Evolutionary conservation across 2,113 vertebrate species (phyloP).

Genomic region (Ageneiosus marmoratus): DNA sequence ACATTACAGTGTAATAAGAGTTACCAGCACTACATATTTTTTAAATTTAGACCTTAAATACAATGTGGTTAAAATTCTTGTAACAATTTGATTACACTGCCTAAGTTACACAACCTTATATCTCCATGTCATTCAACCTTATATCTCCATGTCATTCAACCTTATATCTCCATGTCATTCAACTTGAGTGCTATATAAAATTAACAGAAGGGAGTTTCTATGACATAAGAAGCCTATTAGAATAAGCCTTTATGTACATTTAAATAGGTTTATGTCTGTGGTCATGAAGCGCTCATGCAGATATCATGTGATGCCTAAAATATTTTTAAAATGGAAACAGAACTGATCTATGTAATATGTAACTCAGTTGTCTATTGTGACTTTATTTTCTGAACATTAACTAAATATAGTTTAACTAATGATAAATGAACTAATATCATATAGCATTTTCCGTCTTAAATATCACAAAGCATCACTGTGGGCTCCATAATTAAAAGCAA

Average conservation of each 20-base stretch:
- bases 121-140: too few relatives aligned
- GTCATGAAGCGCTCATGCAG: background rate
- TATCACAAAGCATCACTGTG: background rate
- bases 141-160: background rate
- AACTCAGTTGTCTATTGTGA: background rate
- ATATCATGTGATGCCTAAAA: background rate
- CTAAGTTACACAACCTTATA: too few relatives aligned
- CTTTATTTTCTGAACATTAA: background rate
- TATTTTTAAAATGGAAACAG: background rate
- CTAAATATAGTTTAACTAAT: background rate
- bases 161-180: background rate
- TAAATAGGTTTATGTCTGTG: background rate
- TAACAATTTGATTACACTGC: background rate
- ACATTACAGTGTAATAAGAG: too few relatives aligned
- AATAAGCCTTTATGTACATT: background rate
- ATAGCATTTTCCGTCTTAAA: background rate
- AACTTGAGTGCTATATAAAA: background rate
- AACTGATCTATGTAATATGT: background rate
- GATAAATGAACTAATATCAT: background rate
- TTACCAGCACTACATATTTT: background rate
- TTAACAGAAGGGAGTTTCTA: background rate
- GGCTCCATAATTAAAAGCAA: background rate
- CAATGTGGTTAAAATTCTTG: background rate
- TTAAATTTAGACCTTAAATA: background rate
- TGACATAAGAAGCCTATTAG: background rate